Base-by-base conservation (phyloP, 1,140 invertebrate genomes). In the Leptinotarsa defecta region DNA sequence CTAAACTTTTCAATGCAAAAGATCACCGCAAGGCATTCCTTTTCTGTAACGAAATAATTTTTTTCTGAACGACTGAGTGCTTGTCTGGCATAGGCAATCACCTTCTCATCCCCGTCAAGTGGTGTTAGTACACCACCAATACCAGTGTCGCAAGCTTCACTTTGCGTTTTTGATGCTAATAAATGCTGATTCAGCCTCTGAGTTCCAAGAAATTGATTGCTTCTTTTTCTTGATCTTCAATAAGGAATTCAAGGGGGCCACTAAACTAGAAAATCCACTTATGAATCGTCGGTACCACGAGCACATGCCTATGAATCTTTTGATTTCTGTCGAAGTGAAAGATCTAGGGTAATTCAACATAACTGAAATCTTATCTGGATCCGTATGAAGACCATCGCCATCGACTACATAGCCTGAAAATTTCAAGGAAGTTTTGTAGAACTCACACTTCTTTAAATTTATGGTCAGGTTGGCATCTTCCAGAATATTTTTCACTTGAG, bases 21-120 rank as follows among this genome's bases (percentile, higher is more conserved):
- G 2, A 89, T 49, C 17, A 88, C 78, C 0, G 85, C 86, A 19
- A 89, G 76, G 52, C 83, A 84, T 83, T 89, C 88, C 71, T 81
- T 79, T 79, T 89, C 86, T 1, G 86, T 87, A 4, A 81, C 81
- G 0, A 76, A 77, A 73, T 88, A 89, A 34, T 88, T 87, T 65
- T 63, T 15, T 76, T 83, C 77, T 0, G 80, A 76, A 34, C 27
- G 27, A 34, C 27, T 34, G 27, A 34, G 27, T 34, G 5, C 27
- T 1, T 74, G 63, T 1, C 75, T 79, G 15, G 76, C 73, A 52
- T 76, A 83, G 5, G 78, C 77, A 4, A 81, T 64, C 0, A 63
- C 63, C 11, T 34, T 3, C 1, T 81, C 82, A 6, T 69, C 34
- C 3, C 63, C 74, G 5, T 74, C 73, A 5, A 63, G 3, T 11